phyloP scores from a whole-genome alignment of 2,113 vertebrate genomes.

The Burhinus oedicnemus region DNA sequence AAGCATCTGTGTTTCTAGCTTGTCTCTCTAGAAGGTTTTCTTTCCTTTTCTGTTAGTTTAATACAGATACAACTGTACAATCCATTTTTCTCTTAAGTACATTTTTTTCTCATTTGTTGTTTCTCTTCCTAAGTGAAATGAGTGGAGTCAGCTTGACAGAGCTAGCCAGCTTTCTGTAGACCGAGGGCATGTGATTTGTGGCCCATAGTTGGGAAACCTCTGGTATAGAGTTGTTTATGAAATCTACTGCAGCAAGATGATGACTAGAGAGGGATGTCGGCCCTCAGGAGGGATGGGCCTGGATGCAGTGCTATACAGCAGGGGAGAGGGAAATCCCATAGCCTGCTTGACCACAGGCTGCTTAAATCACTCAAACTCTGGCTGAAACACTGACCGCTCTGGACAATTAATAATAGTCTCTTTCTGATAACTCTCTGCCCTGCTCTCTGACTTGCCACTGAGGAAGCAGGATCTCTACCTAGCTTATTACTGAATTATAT shows the following conservation, averaged over 20 bases:
- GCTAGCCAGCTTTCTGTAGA: slow-evolving; percentile 11
- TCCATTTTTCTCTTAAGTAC: neutral
- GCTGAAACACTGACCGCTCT: neutral
- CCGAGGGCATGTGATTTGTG: slow-evolving; percentile 3
- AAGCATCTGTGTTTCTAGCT: neutral
- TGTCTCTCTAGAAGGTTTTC: neutral
- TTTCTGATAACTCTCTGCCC: neutral
- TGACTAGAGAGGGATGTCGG: neutral
- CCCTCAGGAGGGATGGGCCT: neutral
- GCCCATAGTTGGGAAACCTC: neutral
- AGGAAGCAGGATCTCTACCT: neutral
- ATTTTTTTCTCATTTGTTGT: neutral
- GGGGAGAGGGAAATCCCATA: neutral
- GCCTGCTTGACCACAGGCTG: neutral
- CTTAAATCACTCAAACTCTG: neutral
- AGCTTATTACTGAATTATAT: neutral
- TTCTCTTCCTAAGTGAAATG: neutral
- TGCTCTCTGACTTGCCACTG: neutral
- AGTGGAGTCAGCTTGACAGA: slow-evolving; percentile 13
- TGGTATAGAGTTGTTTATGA: slow-evolving; percentile 6
- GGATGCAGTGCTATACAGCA: neutral
- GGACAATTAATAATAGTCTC: neutral
- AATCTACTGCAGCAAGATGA: neutral
- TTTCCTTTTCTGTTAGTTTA: neutral
- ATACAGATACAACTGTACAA: neutral